Evolutionary conservation across 2,113 vertebrate species (phyloP).

Genomic region (Dicentrarchus labrax): DNA sequence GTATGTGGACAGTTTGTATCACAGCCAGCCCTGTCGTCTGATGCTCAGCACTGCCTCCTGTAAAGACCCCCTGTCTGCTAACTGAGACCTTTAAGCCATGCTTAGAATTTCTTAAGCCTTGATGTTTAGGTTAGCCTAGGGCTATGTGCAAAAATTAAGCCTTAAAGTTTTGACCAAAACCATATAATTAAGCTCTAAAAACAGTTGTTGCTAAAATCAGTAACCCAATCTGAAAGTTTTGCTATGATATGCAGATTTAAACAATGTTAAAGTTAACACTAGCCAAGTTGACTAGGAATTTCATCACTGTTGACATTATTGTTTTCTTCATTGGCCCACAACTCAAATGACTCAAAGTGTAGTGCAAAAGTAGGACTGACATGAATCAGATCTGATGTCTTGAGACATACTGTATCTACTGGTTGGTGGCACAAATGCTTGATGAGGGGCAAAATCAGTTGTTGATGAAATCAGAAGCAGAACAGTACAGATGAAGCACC

Average conservation of each 20-base stretch:
- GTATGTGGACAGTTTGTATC: background rate
- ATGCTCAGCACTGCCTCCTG: background rate
- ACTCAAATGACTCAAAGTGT: background rate
- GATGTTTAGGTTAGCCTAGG: too few species aligned
- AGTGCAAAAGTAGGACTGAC: background rate
- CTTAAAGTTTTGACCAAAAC: too few species aligned
- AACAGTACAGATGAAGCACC: background rate
- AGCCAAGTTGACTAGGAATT: too few species aligned
- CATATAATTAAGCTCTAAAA: too few species aligned
- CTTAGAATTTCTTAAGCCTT: too few species aligned
- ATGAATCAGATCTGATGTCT: background rate
- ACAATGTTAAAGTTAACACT: background rate
- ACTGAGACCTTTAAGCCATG: background rate
- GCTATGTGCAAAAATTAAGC: too few species aligned
- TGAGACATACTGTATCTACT: background rate
- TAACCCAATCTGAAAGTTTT: too few species aligned
- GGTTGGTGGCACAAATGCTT: background rate
- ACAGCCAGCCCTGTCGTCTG: background rate
- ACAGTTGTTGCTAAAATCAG: too few species aligned
- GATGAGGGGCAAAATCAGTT: background rate
- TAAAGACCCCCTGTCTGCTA: background rate
- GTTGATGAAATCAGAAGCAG: background rate
- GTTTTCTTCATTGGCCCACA: background rate
- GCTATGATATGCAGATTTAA: too few species aligned
- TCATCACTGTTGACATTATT: background rate